Conservation (phyloP, 30 jellyfish, hydroid and myxozoan species). For the Catostylus mosaicus region DNA sequence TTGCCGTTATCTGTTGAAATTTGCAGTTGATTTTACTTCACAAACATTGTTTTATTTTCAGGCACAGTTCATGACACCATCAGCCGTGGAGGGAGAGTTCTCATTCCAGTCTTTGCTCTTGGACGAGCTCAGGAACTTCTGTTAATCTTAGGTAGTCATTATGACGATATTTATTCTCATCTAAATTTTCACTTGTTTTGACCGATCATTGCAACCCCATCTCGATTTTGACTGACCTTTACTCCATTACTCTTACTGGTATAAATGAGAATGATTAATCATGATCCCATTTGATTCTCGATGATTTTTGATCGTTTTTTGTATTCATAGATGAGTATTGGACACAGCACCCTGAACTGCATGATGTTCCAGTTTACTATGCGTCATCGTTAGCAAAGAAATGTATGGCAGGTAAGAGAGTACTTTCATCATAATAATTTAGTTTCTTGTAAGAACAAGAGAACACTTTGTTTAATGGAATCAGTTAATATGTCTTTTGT, state of each 20-base stretch:
- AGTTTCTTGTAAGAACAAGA: no score
- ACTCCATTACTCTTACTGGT: no score
- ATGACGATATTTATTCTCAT: no score
- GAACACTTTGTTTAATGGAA: no score
- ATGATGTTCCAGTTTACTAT: constrained; percentile 96
- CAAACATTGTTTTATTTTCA: constrained; percentile 6
- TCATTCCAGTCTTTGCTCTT: constrained; percentile 97
- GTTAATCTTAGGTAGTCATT: constrained; percentile 78
- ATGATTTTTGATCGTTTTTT: background rate
- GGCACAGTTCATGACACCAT: constrained; percentile 89
- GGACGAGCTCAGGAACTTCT: constrained; percentile 99
- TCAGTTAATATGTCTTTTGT: no score
- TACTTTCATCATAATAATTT: background rate
- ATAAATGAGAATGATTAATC: background rate
- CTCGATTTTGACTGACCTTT: no score
- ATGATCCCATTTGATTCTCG: background rate
- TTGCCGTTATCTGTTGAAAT: no score
- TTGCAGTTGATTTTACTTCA: no score
- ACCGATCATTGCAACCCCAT: no score
- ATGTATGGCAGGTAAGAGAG: constrained; percentile 93
- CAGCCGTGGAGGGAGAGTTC: constrained; percentile 97
- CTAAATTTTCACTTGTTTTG: no score
- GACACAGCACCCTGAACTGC: constrained; percentile 97
- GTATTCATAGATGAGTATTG: constrained; percentile 88
- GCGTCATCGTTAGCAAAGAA: constrained; percentile 99